Conservation (phyloP, 2,113 vertebrate genomes). For the Astur gentilis region DNA sequence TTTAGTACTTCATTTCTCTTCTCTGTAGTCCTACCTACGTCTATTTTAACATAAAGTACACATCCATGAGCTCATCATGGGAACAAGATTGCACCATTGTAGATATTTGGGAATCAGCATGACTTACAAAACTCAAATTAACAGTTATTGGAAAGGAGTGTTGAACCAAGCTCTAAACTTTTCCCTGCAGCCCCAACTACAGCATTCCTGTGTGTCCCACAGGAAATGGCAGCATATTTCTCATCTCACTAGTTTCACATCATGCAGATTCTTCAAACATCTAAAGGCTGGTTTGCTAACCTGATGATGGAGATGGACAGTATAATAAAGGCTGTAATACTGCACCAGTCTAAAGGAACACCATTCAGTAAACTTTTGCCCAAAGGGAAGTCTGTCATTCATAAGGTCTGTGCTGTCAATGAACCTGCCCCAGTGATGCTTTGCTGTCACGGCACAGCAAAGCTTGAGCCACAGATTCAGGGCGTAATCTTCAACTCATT, state of each 20-base stretch:
- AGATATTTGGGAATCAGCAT: not conserved
- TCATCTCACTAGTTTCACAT: not conserved
- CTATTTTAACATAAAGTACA: not conserved
- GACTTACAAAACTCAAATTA: not conserved
- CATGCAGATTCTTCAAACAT: not conserved
- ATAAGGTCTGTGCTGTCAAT: not conserved
- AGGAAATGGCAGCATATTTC: not conserved
- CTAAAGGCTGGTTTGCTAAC: not conserved
- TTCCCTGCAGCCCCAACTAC: not conserved
- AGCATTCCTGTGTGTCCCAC: not conserved
- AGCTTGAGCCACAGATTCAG: not conserved
- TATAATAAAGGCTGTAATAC: not conserved
- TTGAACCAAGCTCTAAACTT: not conserved
- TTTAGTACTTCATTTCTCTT: not conserved
- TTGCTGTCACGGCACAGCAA: not conserved
- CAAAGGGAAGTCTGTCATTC: not conserved
- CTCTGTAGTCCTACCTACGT: not conserved
- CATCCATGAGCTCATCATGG: not conserved
- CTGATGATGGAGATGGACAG: not conserved
- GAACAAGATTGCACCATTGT: not conserved
- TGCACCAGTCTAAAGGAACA: not conserved
- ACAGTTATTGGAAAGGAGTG: not conserved
- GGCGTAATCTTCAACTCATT: not conserved
- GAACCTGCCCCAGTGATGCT: not conserved
- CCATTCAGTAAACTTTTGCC: not conserved